A percentile compares a stretch with the other conserved stretches of the same genome.
phyloP scores from a whole-genome alignment of 2,888 invertebrate genomes.

The Meta bourneti region DNA sequence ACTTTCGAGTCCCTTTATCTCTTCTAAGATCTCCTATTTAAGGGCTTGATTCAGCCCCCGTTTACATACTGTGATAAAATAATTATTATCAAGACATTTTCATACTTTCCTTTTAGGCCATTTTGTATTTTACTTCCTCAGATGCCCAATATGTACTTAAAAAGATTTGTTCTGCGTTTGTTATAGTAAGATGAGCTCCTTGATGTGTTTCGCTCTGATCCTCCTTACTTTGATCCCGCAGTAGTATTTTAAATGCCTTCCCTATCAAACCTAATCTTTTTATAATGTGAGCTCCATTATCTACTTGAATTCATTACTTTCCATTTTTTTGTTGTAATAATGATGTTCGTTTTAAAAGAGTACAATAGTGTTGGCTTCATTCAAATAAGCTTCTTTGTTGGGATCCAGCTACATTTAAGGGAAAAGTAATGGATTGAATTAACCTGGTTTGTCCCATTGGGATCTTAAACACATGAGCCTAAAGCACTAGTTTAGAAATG shows the following conservation, averaged over 20 bases:
- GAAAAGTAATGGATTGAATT: no score
- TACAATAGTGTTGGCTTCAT: no score
- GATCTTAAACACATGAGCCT: no score
- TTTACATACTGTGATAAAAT: neutral
- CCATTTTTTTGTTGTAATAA: neutral
- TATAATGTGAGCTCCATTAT: neutral
- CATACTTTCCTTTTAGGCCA: neutral
- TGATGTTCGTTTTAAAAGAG: no score
- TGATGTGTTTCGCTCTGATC: neutral
- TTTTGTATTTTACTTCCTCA: neutral
- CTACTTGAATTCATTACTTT: neutral
- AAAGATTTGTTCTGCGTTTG: neutral
- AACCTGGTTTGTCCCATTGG: no score
- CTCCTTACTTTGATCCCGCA: no score
- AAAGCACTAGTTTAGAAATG: no score
- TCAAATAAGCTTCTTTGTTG: no score
- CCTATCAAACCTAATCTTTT: neutral
- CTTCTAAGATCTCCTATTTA: neutral
- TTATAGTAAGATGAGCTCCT: neutral
- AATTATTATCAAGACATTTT: neutral
- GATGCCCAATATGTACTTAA: neutral
- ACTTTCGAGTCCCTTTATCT: neutral
- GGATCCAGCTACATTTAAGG: no score
- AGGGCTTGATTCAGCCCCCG: neutral
- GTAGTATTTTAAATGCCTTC: neutral